Evolutionary conservation across 2,797 vertebrate genomes (phyloP).

Genomic region (Argyrosomus regius): DNA sequence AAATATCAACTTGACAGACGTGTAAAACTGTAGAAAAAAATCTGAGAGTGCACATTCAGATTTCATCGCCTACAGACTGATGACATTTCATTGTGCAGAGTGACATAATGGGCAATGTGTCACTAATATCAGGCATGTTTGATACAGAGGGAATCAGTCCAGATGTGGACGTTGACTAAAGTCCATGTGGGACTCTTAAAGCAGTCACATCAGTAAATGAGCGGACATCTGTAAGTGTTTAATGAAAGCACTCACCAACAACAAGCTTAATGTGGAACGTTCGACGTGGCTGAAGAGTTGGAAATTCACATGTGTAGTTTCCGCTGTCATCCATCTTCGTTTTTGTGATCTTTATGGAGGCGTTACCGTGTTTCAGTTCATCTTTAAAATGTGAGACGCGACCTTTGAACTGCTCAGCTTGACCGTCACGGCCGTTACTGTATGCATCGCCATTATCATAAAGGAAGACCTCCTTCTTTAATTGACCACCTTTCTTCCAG

Average conservation of each 20-base stretch:
- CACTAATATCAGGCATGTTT: no score
- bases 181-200: not conserved
- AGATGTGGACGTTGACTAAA: no score
- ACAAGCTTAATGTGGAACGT: not conserved
- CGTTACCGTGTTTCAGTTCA: not conserved
- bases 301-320: not conserved
- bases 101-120: no score
- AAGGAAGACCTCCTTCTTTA: not conserved
- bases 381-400: not conserved
- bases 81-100: no score
- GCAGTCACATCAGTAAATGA: no score
- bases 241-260: conserved; percentile 15
- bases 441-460: rapidly evolving
- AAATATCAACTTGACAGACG: no score
- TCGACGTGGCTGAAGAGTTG: rapidly evolving
- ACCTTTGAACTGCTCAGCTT: not conserved
- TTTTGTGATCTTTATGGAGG: conserved; percentile 1
- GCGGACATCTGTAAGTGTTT: no score
- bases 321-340: not conserved
- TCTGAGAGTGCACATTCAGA: no score
- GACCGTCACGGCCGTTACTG: not conserved
- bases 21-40: no score
- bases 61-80: no score
- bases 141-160: no score
- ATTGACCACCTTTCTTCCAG: not conserved